phyloP scores from a whole-genome alignment of 2,797 vertebrate species.

The Sebastes kiyomatsui region DNA sequence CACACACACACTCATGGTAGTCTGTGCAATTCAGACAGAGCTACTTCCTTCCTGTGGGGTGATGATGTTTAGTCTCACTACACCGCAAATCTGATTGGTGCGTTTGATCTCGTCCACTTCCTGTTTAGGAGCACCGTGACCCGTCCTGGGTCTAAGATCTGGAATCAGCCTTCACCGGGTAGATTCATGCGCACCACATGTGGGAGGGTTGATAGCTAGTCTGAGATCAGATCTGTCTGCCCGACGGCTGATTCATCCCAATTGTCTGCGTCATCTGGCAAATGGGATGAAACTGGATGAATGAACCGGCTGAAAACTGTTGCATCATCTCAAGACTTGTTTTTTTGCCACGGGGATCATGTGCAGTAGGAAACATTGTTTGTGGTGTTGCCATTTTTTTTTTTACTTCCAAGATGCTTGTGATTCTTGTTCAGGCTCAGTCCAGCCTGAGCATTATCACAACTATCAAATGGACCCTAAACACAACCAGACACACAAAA shows the following conservation, averaged over 20 bases:
- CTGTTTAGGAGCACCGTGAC: conserved; percentile 57
- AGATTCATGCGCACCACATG: conserved; percentile 26
- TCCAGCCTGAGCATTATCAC: not conserved
- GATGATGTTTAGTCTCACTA: conserved; percentile 86
- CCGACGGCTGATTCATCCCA: conserved; percentile 46
- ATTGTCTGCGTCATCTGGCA: conserved; percentile 35
- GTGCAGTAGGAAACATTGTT: not conserved
- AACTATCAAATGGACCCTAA: not conserved
- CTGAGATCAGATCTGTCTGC: conserved; percentile 48
- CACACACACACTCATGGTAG: conserved; percentile 24
- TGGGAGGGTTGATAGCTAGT: conserved; percentile 49
- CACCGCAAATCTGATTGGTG: conserved; percentile 77
- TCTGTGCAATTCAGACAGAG: conserved; percentile 79
- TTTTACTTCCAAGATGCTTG: not conserved
- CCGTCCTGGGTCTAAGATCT: conserved; percentile 46
- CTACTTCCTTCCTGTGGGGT: conserved; percentile 85
- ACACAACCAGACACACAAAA: not conserved
- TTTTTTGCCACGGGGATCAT: not conserved
- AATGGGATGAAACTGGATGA: conserved; percentile 1
- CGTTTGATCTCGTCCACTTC: conserved; percentile 76
- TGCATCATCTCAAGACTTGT: conserved; percentile 12
- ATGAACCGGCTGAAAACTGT: conserved; percentile 15
- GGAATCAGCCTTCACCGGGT: conserved; percentile 44
- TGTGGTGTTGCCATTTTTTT: not conserved
- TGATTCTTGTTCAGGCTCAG: not conserved